Evolutionary conservation across 2,888 invertebrate genomes (phyloP), one percentile per base, ranked within the genome.

Genomic region (Boloria euphrosyne): DNA sequence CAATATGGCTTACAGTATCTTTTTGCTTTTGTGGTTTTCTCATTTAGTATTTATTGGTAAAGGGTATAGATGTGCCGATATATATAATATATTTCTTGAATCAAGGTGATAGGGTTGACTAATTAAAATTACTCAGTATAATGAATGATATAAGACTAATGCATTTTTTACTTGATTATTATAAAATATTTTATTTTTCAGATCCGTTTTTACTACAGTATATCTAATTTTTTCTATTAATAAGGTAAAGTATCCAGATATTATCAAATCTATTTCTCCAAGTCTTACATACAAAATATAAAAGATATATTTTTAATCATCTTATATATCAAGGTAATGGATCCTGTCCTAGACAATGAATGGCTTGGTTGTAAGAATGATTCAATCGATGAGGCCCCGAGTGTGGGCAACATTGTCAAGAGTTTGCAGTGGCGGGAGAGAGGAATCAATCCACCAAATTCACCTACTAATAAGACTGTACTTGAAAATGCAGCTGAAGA

Each of bases 401-500:
- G 76, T 77, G 75, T 84, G 64, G 90, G 90, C 58, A 91, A 90
- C 72, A 77, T 89, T 71, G 85, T 87, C 64, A 82, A 85, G 4
- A 90, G 90, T 72, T 92, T 89, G 90, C 91, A 90, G 72, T 91
- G 87, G 87, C 80, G 92, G 64, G 90, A 92, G 72, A 76, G 82
- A 43, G 92, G 92, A 44, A 81, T 88, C 47, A 81, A 89, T 71
- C 89, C 91, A 3, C 78, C 80, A 4, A 80, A 87, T 69, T 81
- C 79, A 65, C 85, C 85, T 3, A 77, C 87, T 31, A 93, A 92
- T 73, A 93, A 92, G 62, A 89, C 85, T 51, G 93, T 93, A 53
- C 88, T 94, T 67, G 93, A 94, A 80, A 93, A 93, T 73, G 89
- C 93, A 71, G 95, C 95, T n/a, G 95, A 95, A 80, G 94, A 94